These are phyloP conservation scores for Metopolophium dirhodum DNA, from an alignment of 1,140 invertebrate species.

Conservation along the genomic window DNA sequence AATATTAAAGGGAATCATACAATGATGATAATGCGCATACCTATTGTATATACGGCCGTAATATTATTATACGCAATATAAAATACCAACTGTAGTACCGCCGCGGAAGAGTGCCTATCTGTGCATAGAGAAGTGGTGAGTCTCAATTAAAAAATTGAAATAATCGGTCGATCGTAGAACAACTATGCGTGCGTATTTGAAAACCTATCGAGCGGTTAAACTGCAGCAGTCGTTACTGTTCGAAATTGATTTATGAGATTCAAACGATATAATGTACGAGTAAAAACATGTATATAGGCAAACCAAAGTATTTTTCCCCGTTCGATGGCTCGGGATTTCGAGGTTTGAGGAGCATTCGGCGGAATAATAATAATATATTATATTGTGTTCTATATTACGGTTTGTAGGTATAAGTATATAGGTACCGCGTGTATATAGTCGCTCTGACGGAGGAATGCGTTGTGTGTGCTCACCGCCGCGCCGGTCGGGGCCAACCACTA, in stretches of 20 bases:
- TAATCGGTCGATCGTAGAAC: not conserved
- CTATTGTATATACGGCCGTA: not conserved
- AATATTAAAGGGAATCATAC: not conserved
- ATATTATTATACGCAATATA: not conserved
- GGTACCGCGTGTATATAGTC: not conserved
- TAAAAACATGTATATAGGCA: not conserved
- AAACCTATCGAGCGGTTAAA: not conserved
- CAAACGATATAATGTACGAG: not conserved
- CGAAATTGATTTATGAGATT: not conserved
- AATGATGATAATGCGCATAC: not conserved
- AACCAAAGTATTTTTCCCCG: not conserved
- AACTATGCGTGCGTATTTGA: not conserved
- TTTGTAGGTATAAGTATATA: not conserved
- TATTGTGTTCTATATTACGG: not conserved
- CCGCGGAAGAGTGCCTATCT: not conserved
- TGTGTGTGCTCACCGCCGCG: not conserved
- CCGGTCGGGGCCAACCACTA: constrained; percentile 25
- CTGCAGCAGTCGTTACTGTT: not conserved
- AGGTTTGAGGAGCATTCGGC: not conserved
- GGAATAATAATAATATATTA: not conserved
- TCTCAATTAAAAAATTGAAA: not conserved
- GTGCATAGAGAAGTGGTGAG: not conserved
- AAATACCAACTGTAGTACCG: not conserved
- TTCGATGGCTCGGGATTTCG: not conserved
- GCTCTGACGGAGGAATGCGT: constrained; percentile 20